A percentile compares a stretch with the other conserved stretches of the same genome.
Evolutionary conservation across 2,797 vertebrate genomes (phyloP).

Genomic region (Loris lydekkerianus): DNA sequence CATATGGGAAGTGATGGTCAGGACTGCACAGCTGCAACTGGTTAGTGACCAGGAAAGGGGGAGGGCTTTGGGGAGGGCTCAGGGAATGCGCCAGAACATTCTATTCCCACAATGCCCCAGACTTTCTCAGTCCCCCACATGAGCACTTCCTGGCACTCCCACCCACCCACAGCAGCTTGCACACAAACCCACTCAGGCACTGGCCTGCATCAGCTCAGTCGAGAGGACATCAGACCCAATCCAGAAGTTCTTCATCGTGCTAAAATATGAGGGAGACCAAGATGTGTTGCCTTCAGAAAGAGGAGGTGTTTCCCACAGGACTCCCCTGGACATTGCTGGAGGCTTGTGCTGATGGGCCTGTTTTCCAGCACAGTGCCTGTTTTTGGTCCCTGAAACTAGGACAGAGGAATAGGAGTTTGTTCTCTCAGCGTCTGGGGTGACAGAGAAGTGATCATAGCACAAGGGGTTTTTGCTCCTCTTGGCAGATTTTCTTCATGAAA

Average conservation of each 20-base stretch:
- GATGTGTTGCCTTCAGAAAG: background rate
- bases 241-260: constrained; percentile 1
- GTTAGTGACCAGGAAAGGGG: constrained; percentile 62
- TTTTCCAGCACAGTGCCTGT: background rate
- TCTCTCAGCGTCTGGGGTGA: background rate
- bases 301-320: background rate
- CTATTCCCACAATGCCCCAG: constrained; percentile 29
- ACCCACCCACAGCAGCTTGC: background rate
- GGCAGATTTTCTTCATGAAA: constrained; percentile 14
- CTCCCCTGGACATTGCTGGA: constrained; percentile 1
- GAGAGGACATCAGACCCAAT: background rate
- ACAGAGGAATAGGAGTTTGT: background rate
- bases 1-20: constrained; percentile 39
- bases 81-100: constrained; percentile 43
- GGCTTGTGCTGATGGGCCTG: background rate
- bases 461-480: background rate
- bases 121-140: background rate
- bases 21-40: constrained; percentile 68
- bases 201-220: background rate
- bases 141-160: background rate
- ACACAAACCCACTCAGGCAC: background rate
- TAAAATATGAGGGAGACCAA: background rate
- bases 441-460: background rate
- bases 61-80: constrained; percentile 54
- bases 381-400: background rate